Conservation (phyloP, 2,113 vertebrate species). For the Pangasianodon hypophthalmus region DNA sequence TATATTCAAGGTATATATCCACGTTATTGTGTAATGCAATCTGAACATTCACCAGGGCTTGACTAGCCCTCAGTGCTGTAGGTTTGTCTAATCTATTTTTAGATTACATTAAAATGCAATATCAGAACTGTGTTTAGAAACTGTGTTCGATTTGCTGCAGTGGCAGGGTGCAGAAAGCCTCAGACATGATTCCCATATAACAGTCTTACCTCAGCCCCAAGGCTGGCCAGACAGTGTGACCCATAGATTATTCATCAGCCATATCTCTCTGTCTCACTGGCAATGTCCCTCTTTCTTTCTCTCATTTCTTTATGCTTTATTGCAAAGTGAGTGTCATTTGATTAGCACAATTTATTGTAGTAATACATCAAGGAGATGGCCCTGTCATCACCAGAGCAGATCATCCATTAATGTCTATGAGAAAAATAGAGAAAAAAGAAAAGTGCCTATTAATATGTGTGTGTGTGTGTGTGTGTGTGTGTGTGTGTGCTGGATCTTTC, state of each 20-base stretch:
- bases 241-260: conserved; percentile 57
- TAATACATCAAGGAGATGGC: conserved; percentile 59
- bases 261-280: conserved; percentile 7
- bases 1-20: neutral
- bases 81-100: conserved; percentile 5
- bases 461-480: conserved; percentile 20
- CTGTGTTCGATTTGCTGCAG: conserved; percentile 10
- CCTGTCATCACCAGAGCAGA: conserved; percentile 34
- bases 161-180: conserved; percentile 8
- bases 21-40: neutral
- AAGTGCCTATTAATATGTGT: neutral
- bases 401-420: conserved; percentile 30
- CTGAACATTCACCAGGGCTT: neutral
- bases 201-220: conserved; percentile 34
- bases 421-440: neutral
- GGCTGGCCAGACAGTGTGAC: conserved; percentile 36
- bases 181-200: conserved; percentile 40
- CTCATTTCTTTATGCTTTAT: conserved; percentile 57
- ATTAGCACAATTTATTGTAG: conserved; percentile 62
- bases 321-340: conserved; percentile 61
- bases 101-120: conserved; percentile 20
- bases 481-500: conserved; percentile 4
- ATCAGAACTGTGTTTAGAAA: neutral
- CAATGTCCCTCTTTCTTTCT: conserved; percentile 7
- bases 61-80: neutral